These are phyloP conservation scores for Pangasianodon gigas DNA, from an alignment of 2,113 vertebrate genomes.

Conservation along the genomic window DNA sequence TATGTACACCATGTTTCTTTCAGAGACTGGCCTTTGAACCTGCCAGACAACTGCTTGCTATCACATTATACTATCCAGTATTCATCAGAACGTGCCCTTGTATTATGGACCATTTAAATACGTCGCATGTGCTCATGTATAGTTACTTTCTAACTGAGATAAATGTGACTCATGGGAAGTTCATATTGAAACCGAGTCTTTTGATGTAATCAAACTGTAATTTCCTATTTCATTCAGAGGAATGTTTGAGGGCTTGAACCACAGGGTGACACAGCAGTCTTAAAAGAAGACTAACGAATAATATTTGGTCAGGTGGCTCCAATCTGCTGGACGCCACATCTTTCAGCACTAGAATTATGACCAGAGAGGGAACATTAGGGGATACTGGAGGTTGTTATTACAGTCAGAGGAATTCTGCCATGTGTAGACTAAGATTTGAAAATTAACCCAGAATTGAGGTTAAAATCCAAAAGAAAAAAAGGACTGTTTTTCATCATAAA, in stretches of 20 bases:
- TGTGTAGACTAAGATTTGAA: slow-evolving; percentile 11
- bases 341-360: slow-evolving; percentile 31
- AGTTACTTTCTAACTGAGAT: not conserved
- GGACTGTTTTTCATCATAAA: not conserved
- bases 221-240: slow-evolving; percentile 42
- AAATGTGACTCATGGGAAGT: slow-evolving; percentile 18
- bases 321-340: slow-evolving; percentile 29
- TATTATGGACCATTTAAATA: not conserved
- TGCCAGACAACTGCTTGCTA: not conserved
- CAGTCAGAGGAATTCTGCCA: slow-evolving; percentile 10
- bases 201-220: slow-evolving; percentile 22
- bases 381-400: slow-evolving; percentile 23
- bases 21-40: not conserved
- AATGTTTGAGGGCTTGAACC: slow-evolving; percentile 25
- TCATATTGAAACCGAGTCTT: slow-evolving; percentile 7
- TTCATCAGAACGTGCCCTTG: not conserved
- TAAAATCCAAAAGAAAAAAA: not conserved
- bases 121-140: not conserved
- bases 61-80: not conserved
- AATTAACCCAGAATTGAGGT: not conserved
- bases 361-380: not conserved
- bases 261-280: slow-evolving; percentile 36
- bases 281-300: slow-evolving; percentile 38
- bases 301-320: slow-evolving; percentile 54
- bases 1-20: not conserved